Evolutionary conservation across 2,797 vertebrate genomes (phyloP), one percentile per base, ranked within the genome.

Genomic region (Ceryle rudis): DNA sequence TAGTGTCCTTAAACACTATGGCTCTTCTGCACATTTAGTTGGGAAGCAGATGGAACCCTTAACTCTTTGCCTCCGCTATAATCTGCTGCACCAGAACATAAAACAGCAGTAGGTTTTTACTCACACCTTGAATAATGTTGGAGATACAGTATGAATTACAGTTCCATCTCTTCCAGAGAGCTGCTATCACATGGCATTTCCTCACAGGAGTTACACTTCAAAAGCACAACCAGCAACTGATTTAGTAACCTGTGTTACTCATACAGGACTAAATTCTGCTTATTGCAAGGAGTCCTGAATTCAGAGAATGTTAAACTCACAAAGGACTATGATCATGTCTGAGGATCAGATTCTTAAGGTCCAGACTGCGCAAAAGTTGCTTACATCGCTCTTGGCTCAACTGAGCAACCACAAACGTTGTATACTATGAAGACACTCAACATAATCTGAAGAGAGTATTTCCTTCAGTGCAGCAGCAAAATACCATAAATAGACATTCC

Each of bases 401-500:
- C 41, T 37, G 44, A 94, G 37, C 55, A 90, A 97, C 95, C 95
- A 96, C 95, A 96, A 93, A 85, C n/a, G 0, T 96, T 92, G 95
- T 73, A 57, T 67, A 87, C 81, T 52, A 93, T 87, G 90, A 83
- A 95, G 71, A 71, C 90, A 95, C 90, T 96, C 89, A 92, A 93
- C 60, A 73, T 80, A 77, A 95, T 96, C 81, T 92, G 90, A 96
- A 92, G 81, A 81, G 81, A 96, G 13, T 79, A 92, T 78, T 96
- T 96, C 91, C 92, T 89, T 80, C 57, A 85, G 78, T 95, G 90
- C 62, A 96, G 94, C 90, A 80, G 66, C 77, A 96, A 96, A 96
- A 90, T 62, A 89, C 95, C 96, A 97, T 97, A 97, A 96, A 97
- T 94, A 97, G 95, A 52, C 95, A 96, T 96, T 85, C 78, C 29